Base-by-base conservation (phyloP, 2,888 invertebrate species). In the Ophioninae sp. region DNA sequence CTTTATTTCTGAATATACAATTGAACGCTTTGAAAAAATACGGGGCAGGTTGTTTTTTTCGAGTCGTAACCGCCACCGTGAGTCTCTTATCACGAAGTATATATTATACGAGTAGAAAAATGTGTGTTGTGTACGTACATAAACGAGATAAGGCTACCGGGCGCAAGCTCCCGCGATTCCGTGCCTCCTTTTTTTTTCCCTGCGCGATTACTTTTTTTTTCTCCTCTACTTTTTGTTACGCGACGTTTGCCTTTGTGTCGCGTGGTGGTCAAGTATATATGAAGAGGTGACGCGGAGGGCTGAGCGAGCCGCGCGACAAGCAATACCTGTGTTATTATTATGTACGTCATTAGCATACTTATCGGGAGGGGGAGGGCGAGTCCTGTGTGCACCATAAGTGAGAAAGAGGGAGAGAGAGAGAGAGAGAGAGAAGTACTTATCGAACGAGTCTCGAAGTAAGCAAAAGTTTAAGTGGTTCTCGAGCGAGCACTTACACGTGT, bases 271-370 rank as follows among this genome's bases (percentile, higher is more conserved):
- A 30, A n/a, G 30, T 69, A 69, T 69, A 17, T 30, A 17, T 3
- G 56, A 20, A 9, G 8, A 68, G 23, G n/a, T 56, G 69, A 51
- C 17, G 17, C 17, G 17, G 51, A 51, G 30, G 30, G 17, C 51
- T 13, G 51, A 22, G 81, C 30, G 72, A 79, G 73, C 81, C 41
- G 22, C 17, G 30, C 68, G 65, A 79, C 84, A 81, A 81, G 83
- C 76, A 78, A 84, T 82, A 83, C 78, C 84, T 76, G 61, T 84
- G 85, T 84, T 80, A 84, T 84, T 80, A 85, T 82, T 85, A 79
- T 82, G 78, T 82, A 41, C 67, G 67, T 81, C 79, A 86, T 86
- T 85, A 79, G 85, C 85, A 83, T 81, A 79, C 81, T 83, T 81
- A 85, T 85, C 84, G 41, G 20, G 6, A 30, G 51, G 51, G 17